Base-by-base conservation (phyloP, 2,113 vertebrate genomes). In the Ctenodactylus gundi region DNA sequence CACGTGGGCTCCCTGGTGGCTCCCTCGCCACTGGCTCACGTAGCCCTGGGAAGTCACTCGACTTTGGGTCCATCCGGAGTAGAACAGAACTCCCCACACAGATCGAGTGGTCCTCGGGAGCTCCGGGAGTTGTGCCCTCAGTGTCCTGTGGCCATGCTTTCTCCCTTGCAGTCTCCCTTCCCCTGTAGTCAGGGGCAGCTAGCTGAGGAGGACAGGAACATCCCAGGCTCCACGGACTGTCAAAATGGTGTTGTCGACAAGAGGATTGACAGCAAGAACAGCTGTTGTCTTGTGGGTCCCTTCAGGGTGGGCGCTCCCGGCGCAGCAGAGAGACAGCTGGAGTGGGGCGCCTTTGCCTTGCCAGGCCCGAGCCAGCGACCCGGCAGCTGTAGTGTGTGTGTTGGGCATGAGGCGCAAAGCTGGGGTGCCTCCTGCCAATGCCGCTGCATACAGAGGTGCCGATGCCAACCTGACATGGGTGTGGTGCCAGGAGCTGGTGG, bases 291-390 rank as follows among this genome's bases (percentile, higher is more conserved):
- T 41, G 68, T 82, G 62, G 44, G 41, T 70, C 64, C 78, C 72
- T 68, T 75, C 57, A 81, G 88, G 44, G 89, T 75, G 58, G 77
- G 84, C 57, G 75, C 36, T 93, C 77, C 83, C 80, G 89, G 75
- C 55, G 1, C 36, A 29, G 60, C 6, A 55, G 75, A 84, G 60
- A 86, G 78, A 78, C 21, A 20, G 49, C 39, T 70, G 76, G 87
- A 83, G 39, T 2, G 36, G 39, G 27, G 20, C 25, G 64, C 31
- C 39, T 90, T 76, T 25, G 20, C 36, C 34, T 34, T 90, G 81
- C 60, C 20, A 23, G 76, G 29, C 41, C 62, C 34, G 1, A 36
- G 7, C 25, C 67, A 70, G 27, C 55, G 51, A 88, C 62, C 0
- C 39, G 31, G 68, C 65, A 21, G 62, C 31, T 49, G 75, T 65